These are phyloP conservation scores for Tachyglossus aculeatus DNA, from an alignment of 2,797 vertebrate genomes.

Conservation along the genomic window DNA sequence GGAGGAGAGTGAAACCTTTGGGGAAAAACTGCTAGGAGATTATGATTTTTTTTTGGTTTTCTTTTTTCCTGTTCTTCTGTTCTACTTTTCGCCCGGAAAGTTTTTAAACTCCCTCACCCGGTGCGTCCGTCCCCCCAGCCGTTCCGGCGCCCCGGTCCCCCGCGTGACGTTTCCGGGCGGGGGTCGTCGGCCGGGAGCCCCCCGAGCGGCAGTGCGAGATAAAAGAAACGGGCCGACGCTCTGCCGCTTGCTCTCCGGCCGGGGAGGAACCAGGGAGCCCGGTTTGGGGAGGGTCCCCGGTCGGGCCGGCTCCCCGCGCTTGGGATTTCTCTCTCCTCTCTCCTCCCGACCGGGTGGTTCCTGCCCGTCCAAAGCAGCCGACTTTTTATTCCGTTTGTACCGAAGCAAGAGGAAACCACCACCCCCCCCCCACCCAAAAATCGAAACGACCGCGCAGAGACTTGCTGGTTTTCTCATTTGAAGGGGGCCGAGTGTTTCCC, in stretches of 20 bases:
- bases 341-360: slow-evolving; percentile 57
- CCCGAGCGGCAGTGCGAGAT: slow-evolving; percentile 78
- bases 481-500: slow-evolving; percentile 52
- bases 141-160: slow-evolving; percentile 85
- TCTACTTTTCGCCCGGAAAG: slow-evolving; percentile 82
- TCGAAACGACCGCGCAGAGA: slow-evolving; percentile 66
- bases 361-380: slow-evolving; percentile 58
- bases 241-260: slow-evolving; percentile 78
- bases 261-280: too few relatives aligned
- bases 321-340: slow-evolving; percentile 61
- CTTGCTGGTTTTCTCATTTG: slow-evolving; percentile 65
- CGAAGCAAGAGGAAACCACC: slow-evolving; percentile 65
- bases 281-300: too few relatives aligned
- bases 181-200: slow-evolving; percentile 84
- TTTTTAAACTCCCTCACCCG: slow-evolving; percentile 88
- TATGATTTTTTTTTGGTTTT: slow-evolving; percentile 63
- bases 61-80: slow-evolving; percentile 66
- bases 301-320: slow-evolving; percentile 26
- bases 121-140: slow-evolving; percentile 80
- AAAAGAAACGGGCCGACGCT: slow-evolving; percentile 82
- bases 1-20: slow-evolving; percentile 80
- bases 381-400: slow-evolving; percentile 68
- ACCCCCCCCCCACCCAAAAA: too few relatives aligned
- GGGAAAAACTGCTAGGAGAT: slow-evolving; percentile 80
- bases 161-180: slow-evolving; percentile 87